These are phyloP conservation scores for Pituophis catenifer DNA, from an alignment of 2,113 vertebrate genomes.

Conservation along the genomic window DNA sequence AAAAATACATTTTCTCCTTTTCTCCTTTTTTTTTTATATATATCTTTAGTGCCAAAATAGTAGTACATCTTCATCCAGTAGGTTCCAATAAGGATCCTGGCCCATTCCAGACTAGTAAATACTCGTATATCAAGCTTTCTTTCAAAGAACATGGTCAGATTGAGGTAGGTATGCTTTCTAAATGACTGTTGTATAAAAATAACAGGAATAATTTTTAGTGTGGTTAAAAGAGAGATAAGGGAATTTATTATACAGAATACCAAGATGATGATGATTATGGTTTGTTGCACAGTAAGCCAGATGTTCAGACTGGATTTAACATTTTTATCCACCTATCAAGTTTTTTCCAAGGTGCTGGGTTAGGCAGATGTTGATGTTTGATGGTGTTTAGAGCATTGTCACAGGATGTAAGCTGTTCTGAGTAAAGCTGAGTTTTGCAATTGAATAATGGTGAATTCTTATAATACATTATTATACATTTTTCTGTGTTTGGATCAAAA, in stretches of 20 bases:
- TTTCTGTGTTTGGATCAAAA: neutral
- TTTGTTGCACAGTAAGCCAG: neutral
- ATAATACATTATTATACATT: neutral
- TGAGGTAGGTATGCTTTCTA: constrained; percentile 75
- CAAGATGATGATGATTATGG: neutral
- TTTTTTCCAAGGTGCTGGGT: neutral
- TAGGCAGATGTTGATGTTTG: neutral
- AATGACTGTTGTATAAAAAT: neutral
- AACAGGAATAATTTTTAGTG: neutral
- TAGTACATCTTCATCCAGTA: constrained; percentile 86
- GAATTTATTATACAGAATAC: neutral
- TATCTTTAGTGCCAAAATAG: constrained; percentile 89
- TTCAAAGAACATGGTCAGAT: constrained; percentile 98
- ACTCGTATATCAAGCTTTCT: constrained; percentile 88
- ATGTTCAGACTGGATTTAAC: neutral
- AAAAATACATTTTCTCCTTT: neutral
- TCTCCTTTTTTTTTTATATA: neutral
- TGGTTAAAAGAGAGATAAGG: neutral
- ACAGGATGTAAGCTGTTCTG: neutral
- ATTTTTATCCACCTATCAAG: neutral
- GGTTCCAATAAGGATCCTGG: constrained; percentile 87
- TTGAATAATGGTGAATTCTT: neutral
- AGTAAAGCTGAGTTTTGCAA: neutral
- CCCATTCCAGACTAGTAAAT: constrained; percentile 92
- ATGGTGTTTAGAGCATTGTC: neutral